Conservation (phyloP, 2,888 invertebrate genomes). For the Dendrolimus houi region DNA sequence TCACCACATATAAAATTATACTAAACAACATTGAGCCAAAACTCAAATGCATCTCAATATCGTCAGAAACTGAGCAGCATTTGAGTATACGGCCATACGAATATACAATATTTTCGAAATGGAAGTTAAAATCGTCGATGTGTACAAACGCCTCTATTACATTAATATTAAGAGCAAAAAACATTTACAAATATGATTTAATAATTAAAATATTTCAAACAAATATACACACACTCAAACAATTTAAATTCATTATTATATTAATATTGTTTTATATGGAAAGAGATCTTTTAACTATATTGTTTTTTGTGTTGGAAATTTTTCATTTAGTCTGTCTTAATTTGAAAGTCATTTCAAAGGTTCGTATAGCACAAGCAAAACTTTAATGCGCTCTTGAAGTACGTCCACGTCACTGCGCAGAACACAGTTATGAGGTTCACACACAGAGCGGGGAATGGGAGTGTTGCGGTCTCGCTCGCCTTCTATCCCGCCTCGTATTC, state of each 20-base stretch:
- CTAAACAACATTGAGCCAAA: slow-evolving; percentile 22
- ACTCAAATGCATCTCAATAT: slow-evolving; percentile 2
- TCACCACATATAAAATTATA: slow-evolving; percentile 27
- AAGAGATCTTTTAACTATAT: slow-evolving; percentile 39
- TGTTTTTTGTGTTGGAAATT: slow-evolving; percentile 14
- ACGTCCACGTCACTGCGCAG: too few relatives aligned
- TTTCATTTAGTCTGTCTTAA: too few relatives aligned
- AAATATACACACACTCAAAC: slow-evolving; percentile 66
- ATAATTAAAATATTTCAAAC: slow-evolving; percentile 51
- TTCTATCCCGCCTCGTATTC: too few relatives aligned
- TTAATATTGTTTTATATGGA: slow-evolving; percentile 21
- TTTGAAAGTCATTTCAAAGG: too few relatives aligned
- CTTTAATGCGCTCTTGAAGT: too few relatives aligned
- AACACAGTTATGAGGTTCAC: too few relatives aligned
- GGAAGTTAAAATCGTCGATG: slow-evolving; percentile 27
- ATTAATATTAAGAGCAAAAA: slow-evolving; percentile 27
- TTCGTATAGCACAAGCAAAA: too few relatives aligned
- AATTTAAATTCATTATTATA: slow-evolving; percentile 21
- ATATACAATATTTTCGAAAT: slow-evolving; percentile 13
- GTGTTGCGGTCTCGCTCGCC: too few relatives aligned
- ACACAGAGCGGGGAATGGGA: too few relatives aligned
- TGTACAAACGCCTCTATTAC: slow-evolving; percentile 19
- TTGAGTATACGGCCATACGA: slow-evolving; percentile 5
- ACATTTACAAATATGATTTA: slow-evolving; percentile 69
- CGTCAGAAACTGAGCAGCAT: neutral